Conservation (phyloP, 1,140 invertebrate species). For the Halesus radiatus region DNA sequence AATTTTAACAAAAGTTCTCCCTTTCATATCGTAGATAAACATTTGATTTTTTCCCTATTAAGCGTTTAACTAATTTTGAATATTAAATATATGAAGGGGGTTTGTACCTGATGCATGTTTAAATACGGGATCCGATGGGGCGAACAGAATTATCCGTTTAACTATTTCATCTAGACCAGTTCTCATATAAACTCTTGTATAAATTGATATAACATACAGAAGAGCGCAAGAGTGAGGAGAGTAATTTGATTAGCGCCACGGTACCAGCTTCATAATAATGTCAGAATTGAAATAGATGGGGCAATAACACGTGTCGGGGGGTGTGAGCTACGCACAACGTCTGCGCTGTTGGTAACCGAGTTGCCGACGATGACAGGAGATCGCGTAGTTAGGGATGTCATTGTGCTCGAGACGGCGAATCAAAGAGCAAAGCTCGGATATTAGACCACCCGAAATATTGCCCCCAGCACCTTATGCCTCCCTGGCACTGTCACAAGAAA, state of each 20-base stretch:
- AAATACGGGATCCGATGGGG: slow-evolving; percentile 32
- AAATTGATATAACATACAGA: slow-evolving; percentile 37
- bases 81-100: slow-evolving; percentile 14
- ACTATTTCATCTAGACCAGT: slow-evolving; percentile 49
- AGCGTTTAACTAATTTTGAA: slow-evolving; percentile 27
- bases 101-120: slow-evolving; percentile 17
- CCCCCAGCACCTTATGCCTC: no score
- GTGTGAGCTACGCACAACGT: slow-evolving; percentile 28
- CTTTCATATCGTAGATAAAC: not conserved
- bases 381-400: slow-evolving; percentile 31
- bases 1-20: slow-evolving; percentile 20
- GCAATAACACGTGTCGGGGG: slow-evolving; percentile 51
- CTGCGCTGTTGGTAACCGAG: slow-evolving; percentile 27
- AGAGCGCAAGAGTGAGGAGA: slow-evolving; percentile 3
- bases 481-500: no score
- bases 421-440: not conserved
- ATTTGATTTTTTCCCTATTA: slow-evolving; percentile 23
- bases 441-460: not conserved
- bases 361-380: slow-evolving; percentile 32
- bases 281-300: slow-evolving; percentile 56
- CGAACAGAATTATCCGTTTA: slow-evolving; percentile 46
- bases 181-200: slow-evolving; percentile 53
- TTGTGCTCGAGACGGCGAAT: slow-evolving; percentile 5
- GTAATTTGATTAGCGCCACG: slow-evolving; percentile 55
- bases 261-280: slow-evolving; percentile 54